Conservation (phyloP, 2,888 invertebrate species). For the Norana najaformis region DNA sequence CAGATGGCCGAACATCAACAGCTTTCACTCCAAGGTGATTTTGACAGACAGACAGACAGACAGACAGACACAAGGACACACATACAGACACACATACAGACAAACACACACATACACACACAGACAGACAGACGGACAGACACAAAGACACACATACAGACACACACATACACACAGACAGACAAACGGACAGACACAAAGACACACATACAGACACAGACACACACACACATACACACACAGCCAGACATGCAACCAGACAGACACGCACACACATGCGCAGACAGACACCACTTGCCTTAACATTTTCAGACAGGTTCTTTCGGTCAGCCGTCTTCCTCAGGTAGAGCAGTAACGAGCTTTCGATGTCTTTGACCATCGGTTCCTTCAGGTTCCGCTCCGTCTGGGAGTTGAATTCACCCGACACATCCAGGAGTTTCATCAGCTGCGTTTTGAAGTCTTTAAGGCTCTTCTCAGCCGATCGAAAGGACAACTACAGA, state of each 20-base stretch:
- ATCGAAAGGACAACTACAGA: conserved; percentile 44
- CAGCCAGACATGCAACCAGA: not conserved
- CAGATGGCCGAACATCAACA: too few species aligned
- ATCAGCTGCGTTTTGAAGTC: conserved; percentile 66
- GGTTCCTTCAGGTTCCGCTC: not conserved
- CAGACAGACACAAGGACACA: not conserved
- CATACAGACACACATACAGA: not conserved
- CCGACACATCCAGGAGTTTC: not conserved
- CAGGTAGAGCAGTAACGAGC: conserved; percentile 70
- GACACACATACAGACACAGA: too few species aligned
- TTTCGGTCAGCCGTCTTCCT: conserved; percentile 74
- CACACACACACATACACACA: not conserved
- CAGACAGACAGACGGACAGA: not conserved
- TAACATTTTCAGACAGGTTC: conserved; percentile 58
- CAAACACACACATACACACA: not conserved
- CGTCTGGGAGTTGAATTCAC: not conserved
- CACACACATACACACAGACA: not conserved
- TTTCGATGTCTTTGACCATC: conserved; percentile 56
- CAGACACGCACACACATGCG: not conserved
- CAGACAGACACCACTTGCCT: conserved; percentile 56
- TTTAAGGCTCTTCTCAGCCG: conserved; percentile 39
- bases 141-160: not conserved
- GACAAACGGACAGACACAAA: not conserved
- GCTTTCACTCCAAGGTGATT: too few species aligned
- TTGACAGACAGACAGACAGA: not conserved